Base-by-base conservation (phyloP, 1,140 invertebrate species). In the Tigriopus japonicus region DNA sequence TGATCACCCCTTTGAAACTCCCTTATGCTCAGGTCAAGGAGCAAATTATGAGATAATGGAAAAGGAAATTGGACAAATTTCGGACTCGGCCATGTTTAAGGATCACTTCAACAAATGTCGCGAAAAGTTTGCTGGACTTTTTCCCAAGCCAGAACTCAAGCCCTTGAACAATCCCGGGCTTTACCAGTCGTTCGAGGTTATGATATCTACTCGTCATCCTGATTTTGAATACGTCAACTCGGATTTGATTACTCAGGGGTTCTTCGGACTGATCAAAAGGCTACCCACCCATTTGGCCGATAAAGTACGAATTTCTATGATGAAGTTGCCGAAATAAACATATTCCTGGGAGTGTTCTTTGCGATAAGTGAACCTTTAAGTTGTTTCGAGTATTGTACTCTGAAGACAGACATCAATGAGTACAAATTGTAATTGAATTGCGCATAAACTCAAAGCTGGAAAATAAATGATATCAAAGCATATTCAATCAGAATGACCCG, bases 31-130 rank as follows among this genome's bases (percentile, higher is more conserved):
- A 2, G 59, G 43, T 12, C 59, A 61, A 41, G 49, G 35, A 12
- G 21, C 13, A 35, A 24, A 56, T 17, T 61, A 61, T 53, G 12
- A 54, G 14, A 45, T 14, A 24, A 61, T 61, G n/a, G 45, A 49
- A 49, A 21, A 17, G n/a, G 45, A 49, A 21, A 10, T 21, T 3
- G 21, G 12, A 12, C 21, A 17, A 5, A 21, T 15, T 21, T 15
- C 45, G 6, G n/a, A 49, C 10, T 49, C 21, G 2, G 3, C 5
- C 45, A 6, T 49, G n/a, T 15, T 49, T 12, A 17, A 17, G 45
- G n/a, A 21, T 49, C 45, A 49, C 45, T 49, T 49, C 21, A 3
- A 5, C 6, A 21, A 6, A 17, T 49, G 21, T 21, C n/a, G 21
- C 3, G 45, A 49, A 10, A 49, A 49, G 10, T 49, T 49, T 49